Evolutionary conservation across 2,888 invertebrate species (phyloP), one percentile per base, ranked within the genome.

Genomic region (Operophtera brumata): DNA sequence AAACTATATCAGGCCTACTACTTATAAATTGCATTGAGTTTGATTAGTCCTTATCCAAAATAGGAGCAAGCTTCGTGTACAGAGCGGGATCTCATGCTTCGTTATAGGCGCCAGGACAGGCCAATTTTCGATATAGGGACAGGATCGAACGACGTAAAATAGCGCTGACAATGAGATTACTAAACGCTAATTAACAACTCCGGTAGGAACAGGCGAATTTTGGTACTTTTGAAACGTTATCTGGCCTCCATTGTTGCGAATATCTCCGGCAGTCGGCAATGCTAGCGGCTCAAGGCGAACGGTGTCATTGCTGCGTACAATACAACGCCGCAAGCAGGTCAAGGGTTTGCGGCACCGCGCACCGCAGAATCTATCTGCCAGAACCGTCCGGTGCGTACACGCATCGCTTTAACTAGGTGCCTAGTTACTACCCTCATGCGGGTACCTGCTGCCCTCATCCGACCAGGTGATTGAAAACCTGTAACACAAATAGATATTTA

Each of bases 221-320:
- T 89, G 82, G 78, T 85, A 87, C 86, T 87, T 88, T 89, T 89
- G 87, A 82, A 90, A 90, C 78, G 86, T 86, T 89, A 90, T 90
- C 90, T 89, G 87, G 87, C 87, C 87, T 88, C 89, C 82, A 90
- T 90, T 90, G 90, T 90, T 90, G 90, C 89, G 83, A 88, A 89
- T 90, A 90, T 89, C 89, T 89, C 88, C 86, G 87, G 84, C 88
- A 86, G 84, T 87, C 86, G 87, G 84, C 88, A 86, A 85, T 88
- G 89, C 85, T 87, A 86, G 81, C 86, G 81, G 81, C 88, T 88
- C 89, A 89, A 89, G 90, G 90, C 87, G 84, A 90, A 70, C 84
- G 83, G 88, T 90, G 88, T 87, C 90, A 88, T 86, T 88, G 88
- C 90, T 88, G 88, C 84, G 86, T 86, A 85, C 86, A 84, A 84